Evolutionary conservation across 37 sponge, comb jelly and placozoan genomes (phyloP), one percentile per base, ranked within the genome.

Genomic region (Axinella damicornis): DNA sequence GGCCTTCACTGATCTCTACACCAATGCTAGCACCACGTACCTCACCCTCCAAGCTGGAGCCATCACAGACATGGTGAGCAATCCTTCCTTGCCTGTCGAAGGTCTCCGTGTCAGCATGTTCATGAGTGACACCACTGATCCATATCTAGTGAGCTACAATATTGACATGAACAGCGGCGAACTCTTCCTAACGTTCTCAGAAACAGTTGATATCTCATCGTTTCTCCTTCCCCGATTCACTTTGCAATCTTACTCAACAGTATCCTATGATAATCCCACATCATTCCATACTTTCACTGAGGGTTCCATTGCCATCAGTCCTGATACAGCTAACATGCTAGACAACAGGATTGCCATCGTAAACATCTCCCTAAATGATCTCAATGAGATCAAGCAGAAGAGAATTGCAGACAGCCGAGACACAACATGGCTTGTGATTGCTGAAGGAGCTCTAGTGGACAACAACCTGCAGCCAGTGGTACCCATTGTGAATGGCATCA

Each of bases 361-460:
- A 22, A 78, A 73, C 33, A 85, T 96, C 27, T 86, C 85, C 35
- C 70, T 91, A 6, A 64, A 85, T 79, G 97, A 96, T 57, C 87
- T 96, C 16, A 94, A 96, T 75, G 92, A 96, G 53, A 87, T 96
- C 56, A 96, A 96, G 79, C 54, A 90, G 56, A 93, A 88, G 81
- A 41, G 71, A 30, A 91, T 95, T 46, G 97, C 94, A 52, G 74
- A 60, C 28, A 77, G 71, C 52, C 22, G 34, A 6, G 58, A 82
- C 57, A 89, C 83, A 32, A 85, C 94, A 18, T 96, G 97, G 97
- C 72, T 96, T n/a, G 88, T 90, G 52, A 82, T 96, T 16, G 77
- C 57, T 38, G 78, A 71, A 6, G 73, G 61, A 30, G 94, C 92
- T 40, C 76, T 96, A 1, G 75, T 85, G 15, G 94, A 94, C 65